These are phyloP conservation scores for Acanthosepion esculentum DNA, from an alignment of 2,888 invertebrate genomes.

Conservation along the genomic window DNA sequence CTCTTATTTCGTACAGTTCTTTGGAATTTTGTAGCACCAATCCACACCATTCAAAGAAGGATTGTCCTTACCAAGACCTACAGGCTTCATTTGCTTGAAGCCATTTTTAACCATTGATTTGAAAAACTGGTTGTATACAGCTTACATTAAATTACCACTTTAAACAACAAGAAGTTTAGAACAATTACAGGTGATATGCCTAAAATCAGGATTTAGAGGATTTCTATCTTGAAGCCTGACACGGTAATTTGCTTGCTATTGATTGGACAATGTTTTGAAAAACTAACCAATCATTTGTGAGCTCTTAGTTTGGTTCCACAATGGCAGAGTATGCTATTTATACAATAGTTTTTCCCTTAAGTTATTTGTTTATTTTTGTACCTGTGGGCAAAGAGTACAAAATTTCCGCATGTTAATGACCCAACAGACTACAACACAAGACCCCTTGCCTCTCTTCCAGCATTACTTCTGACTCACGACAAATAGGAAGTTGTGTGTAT, in stretches of 20 bases:
- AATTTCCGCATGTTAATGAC: not conserved
- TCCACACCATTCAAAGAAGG: too few species aligned
- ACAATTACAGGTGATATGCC: too few species aligned
- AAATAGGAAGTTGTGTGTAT: not conserved
- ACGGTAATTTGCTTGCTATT: not conserved
- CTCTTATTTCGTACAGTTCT: too few species aligned
- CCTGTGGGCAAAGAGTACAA: conserved; percentile 17
- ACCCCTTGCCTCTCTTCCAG: not conserved
- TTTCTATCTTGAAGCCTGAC: too few species aligned
- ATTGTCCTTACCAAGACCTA: too few species aligned
- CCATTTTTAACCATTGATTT: too few species aligned
- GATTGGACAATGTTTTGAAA: not conserved
- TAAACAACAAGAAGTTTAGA: too few species aligned
- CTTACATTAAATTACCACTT: too few species aligned
- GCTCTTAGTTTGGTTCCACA: not conserved
- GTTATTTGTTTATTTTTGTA: conserved; percentile 33
- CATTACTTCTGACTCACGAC: not conserved
- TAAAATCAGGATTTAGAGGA: too few species aligned
- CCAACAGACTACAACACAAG: not conserved
- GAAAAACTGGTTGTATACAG: too few species aligned
- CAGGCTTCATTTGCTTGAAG: too few species aligned
- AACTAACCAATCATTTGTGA: not conserved
- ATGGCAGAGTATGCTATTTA: not conserved
- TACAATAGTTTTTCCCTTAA: not conserved
- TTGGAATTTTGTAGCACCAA: too few species aligned